phyloP scores from a whole-genome alignment of 2,797 vertebrate species.

The Periparus ater region DNA sequence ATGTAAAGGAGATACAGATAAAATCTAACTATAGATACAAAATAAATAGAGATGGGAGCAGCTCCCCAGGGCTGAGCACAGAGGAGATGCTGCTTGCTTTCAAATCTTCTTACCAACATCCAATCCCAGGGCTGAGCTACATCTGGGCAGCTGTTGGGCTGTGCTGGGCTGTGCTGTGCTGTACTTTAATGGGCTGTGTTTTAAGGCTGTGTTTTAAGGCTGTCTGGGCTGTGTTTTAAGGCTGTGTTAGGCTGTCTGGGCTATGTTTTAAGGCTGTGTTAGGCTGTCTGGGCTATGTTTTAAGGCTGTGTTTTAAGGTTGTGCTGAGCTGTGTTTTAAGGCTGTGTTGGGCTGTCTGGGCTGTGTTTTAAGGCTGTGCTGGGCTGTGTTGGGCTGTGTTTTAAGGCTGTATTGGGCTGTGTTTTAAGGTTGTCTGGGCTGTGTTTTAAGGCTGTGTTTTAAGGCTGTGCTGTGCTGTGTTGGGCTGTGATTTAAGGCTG shows the following conservation, averaged over 20 bases:
- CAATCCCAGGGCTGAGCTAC: not conserved
- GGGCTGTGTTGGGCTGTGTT: not conserved
- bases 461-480: not conserved
- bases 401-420: not conserved
- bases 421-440: not conserved
- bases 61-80: not conserved
- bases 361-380: not conserved
- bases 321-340: not conserved
- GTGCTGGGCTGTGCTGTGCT: not conserved
- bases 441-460: not conserved
- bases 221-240: not conserved
- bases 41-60: not conserved
- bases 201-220: not conserved
- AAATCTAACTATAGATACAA: not conserved
- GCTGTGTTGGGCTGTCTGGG: not conserved
- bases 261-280: not conserved
- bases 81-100: rapidly evolving
- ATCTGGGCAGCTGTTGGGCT: not conserved
- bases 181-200: not conserved
- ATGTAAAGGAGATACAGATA: not conserved
- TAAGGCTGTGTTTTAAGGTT: no score
- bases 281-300: not conserved
- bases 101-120: not conserved
- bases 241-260: not conserved
- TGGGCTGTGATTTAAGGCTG: not conserved